phyloP scores from a whole-genome alignment of 2,113 vertebrate species.

The Nesogale talazaci region DNA sequence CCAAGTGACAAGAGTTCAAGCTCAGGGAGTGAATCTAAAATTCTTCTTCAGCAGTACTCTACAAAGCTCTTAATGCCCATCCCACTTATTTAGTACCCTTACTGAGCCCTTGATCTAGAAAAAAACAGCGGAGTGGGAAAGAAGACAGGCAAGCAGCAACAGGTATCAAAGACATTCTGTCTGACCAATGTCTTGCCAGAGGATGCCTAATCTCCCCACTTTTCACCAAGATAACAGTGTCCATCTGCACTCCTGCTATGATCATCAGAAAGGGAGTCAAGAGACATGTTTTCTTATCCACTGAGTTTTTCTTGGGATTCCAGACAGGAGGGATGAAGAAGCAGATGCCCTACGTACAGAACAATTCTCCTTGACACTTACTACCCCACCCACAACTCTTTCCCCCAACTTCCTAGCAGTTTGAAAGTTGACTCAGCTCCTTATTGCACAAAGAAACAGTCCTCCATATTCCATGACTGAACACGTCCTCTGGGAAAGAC shows the following conservation, averaged over 20 bases:
- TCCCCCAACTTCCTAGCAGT: conserved; percentile 21
- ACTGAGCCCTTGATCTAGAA: neutral
- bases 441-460: conserved; percentile 47
- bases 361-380: neutral
- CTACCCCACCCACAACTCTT: too few relatives aligned
- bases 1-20: too few relatives aligned
- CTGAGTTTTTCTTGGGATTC: neutral
- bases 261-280: neutral
- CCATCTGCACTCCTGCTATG: neutral
- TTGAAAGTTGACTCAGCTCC: conserved; percentile 33
- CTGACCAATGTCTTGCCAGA: neutral
- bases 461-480: too few relatives aligned
- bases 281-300: neutral
- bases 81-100: neutral
- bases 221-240: neutral
- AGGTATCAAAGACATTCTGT: neutral
- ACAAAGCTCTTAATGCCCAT: too few relatives aligned
- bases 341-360: neutral
- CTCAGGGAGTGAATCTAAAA: too few relatives aligned
- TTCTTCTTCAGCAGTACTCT: too few relatives aligned
- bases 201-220: neutral
- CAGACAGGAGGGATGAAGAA: neutral
- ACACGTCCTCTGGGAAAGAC: conserved; percentile 44
- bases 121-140: neutral
- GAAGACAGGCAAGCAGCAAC: neutral